These are phyloP conservation scores for Zeugodacus cucurbitae DNA, from an alignment of 1,140 invertebrate genomes.

Conservation along the genomic window DNA sequence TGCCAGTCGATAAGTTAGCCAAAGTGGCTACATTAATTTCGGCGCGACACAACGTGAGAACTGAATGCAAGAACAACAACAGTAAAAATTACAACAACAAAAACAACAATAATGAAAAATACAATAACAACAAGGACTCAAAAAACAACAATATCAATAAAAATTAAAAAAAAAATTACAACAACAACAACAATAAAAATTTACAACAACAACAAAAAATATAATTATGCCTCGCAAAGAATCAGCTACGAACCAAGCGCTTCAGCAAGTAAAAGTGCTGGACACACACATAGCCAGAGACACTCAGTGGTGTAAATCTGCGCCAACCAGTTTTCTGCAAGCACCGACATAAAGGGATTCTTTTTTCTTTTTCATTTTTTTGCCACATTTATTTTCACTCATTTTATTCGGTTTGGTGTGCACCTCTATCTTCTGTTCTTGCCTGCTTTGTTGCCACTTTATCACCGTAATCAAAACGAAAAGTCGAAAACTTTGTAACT, in stretches of 20 bases:
- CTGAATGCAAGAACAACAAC: not conserved
- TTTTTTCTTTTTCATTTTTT: not conserved
- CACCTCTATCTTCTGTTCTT: not conserved
- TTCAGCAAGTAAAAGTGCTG: not conserved
- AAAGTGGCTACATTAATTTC: slow-evolving; percentile 29
- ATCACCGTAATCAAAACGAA: slow-evolving; percentile 4
- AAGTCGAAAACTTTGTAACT: not conserved
- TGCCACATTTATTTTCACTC: not conserved
- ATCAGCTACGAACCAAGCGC: not conserved
- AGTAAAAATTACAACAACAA: not conserved
- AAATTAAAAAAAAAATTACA: not conserved
- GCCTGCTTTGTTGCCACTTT: not conserved
- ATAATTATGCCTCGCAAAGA: not conserved
- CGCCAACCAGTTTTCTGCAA: not conserved
- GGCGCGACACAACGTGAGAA: slow-evolving; percentile 19
- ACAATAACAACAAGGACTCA: not conserved
- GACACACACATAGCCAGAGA: not conserved
- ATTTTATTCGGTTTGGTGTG: not conserved
- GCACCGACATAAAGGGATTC: not conserved
- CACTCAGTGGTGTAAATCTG: not conserved
- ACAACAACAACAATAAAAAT: not conserved
- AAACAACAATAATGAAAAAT: not conserved
- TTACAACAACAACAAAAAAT: not conserved
- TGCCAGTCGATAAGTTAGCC: slow-evolving; percentile 23
- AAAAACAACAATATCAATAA: not conserved